Base-by-base conservation (phyloP, 2,797 vertebrate species). In the Hafferia zeledoni region DNA sequence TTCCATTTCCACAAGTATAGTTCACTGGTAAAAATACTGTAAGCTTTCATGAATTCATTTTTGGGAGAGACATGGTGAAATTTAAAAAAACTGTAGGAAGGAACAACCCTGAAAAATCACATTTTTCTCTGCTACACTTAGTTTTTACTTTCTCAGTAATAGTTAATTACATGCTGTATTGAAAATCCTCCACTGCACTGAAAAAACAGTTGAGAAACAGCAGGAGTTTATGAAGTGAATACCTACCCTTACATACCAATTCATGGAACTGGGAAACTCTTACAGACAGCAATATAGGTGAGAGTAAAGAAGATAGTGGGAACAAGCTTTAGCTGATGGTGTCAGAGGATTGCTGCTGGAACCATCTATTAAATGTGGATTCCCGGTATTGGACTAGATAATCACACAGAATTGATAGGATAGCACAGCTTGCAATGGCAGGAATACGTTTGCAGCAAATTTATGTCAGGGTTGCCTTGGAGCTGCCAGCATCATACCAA, bases 281-380 rank as follows among this genome's bases (percentile, higher is more conserved):
- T 88, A 61, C 56, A 90, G 85, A 72, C 83, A 93, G 72, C 43
- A 81, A 69, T 93, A 93, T 86, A 91, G 87, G 94, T 75, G 83
- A 93, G 65, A 25, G 83, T 88, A 93, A 94, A 95, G 72, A 90
- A 94, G 83, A 93, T 31, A 86, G 93, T 35, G 72, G 89, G 85
- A 91, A 79, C 59, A 88, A 88, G 72, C 83, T 96, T 94, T 93
- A 90, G 76, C 80, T 93, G 94, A 81, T 86, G 85, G 82, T 93
- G 87, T 90, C 83, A 88, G 79, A 95, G 89, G 91, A 96, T 94
- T 95, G 85, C 85, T 83, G 83, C 90, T 94, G 87, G 64, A 94
- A 75, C 72, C 79, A 78, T 96, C 91, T 96, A 93, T 96, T 96
- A 95, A 94, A 91, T 88, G 85, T 90, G 93, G 91, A 96, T 94